Evolutionary conservation across 1,140 invertebrate genomes (phyloP), one percentile per base, ranked within the genome.

Genomic region (Musca vetustissima): DNA sequence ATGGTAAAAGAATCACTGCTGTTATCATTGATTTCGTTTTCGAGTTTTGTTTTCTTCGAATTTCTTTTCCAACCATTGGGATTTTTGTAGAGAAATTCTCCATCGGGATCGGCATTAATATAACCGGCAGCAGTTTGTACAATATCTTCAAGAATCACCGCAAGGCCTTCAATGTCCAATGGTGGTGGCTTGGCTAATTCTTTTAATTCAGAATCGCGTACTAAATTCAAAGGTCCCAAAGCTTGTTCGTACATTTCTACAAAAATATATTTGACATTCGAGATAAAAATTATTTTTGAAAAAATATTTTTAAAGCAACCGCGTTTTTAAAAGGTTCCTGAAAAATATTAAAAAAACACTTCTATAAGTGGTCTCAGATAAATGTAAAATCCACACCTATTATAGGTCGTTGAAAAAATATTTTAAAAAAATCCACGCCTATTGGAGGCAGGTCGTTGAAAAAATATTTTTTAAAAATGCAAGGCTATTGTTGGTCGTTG

Each of bases 1-100:
- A 28, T 2, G n/a, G 14, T 28, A 25, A 19, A 22, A 2, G 17
- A 22, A 15, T 15, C 6, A 25, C 47, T 49, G 47, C 64, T 66
- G 19, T 28, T 43, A 49, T 22, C 22, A 15, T 9, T 22, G 4
- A 9, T 43, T n/a, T 49, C 14, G 36, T 32, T 19, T 25, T 47
- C 8, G 9, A 14, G 0, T 4, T 21, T 22, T 49, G 2, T 64
- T 32, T 32, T 47, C 17, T 15, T 14, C 17, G n/a, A 32, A 47
- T 28, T 36, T 24, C 21, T 64, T 61, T 36, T 36, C 49, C 43
- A 52, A 14, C 64, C 21, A 28, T 52, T 52, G 0, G 64, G 64
- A 66, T 50, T 49, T 52, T 49, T 49, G 43, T 66, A 66, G 8
- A 66, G 47, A 19, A 66, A 66, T n/a, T 50, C 47, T 25, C 19